Base-by-base conservation (phyloP, 23 tunicate genomes). In the Corella eumyota region DNA sequence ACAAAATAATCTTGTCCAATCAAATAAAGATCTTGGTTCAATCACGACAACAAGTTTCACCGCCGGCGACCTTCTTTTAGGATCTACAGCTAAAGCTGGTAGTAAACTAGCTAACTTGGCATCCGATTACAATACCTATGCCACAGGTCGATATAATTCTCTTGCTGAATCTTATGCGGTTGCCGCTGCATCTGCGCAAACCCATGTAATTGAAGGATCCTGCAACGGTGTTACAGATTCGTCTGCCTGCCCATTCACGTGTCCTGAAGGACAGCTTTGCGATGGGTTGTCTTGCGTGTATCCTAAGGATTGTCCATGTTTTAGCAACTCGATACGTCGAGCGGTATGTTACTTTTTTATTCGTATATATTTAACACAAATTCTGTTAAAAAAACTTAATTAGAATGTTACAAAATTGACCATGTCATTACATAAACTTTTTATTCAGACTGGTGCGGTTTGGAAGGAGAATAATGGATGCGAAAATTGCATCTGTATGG, bases 391-490 rank as follows among this genome's bases (percentile, higher is more conserved):
- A n/a, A n/a, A n/a, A n/a, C n/a, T n/a, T n/a, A n/a, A n/a, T n/a
- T n/a, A n/a, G n/a, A n/a, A n/a, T n/a, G n/a, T n/a, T n/a, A n/a
- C n/a, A n/a, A n/a, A n/a, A n/a, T n/a, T n/a, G n/a, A n/a, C n/a
- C n/a, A n/a, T n/a, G n/a, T n/a, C n/a, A n/a, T n/a, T n/a, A n/a
- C 11, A 40, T 40, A 40, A 40, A 11, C 13, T 15, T 53, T 63
- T 51, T 13, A 5, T 56, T 34, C 56, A 88, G 96, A 79, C 81
- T 55, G 96, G 96, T 4, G 78, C 96, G 25, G 96, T 88, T 6
- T 88, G 96, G 96, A 88, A 73, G 49, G 96, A 88, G 68, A 61
- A 82, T 34, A 46, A 64, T 51, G 92, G 86, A 34, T 92, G 98
- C 32, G 68, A 30, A 32, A 71, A 71, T 15, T 92, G 98, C 66